Evolutionary conservation across 2,113 vertebrate species (phyloP).

Genomic region (crab-eating macaque (Macaca fascicularis)): DNA sequence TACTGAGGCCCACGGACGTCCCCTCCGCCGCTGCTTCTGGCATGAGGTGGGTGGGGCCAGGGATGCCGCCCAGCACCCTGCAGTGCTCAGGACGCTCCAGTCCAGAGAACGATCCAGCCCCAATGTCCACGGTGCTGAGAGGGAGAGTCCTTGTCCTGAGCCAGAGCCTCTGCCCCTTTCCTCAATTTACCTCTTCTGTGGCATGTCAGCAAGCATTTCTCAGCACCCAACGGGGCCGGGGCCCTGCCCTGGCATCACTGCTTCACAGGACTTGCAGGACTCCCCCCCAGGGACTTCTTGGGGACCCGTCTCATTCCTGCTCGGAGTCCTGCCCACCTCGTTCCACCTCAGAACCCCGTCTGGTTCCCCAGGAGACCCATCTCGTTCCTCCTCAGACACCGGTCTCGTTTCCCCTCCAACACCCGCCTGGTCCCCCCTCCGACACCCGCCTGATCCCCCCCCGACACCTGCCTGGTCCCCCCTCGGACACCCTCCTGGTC

Average conservation of each 20-base stretch:
- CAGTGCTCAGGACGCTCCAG: neutral
- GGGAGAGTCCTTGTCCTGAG: neutral
- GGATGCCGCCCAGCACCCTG: neutral
- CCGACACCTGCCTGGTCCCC: no score
- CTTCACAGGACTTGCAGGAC: neutral
- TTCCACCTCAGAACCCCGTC: neutral
- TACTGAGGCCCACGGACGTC: neutral
- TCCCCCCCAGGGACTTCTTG: neutral
- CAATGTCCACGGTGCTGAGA: fast-evolving
- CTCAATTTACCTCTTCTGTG: neutral
- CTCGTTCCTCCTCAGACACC: no score
- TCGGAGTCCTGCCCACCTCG: no score
- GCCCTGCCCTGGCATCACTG: neutral
- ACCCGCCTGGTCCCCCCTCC: no score
- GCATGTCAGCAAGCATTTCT: neutral
- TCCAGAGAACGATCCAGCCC: neutral
- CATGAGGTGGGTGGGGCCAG: neutral
- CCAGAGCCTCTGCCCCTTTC: neutral
- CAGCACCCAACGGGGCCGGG: neutral
- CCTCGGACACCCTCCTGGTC: no score
- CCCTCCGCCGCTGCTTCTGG: neutral
- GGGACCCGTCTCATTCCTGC: neutral
- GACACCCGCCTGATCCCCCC: no score
- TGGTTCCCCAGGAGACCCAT: no score
- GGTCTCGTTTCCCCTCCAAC: no score